Evolutionary conservation across 2,797 vertebrate genomes (phyloP).

Genomic region (Phyllotis vaccarum): DNA sequence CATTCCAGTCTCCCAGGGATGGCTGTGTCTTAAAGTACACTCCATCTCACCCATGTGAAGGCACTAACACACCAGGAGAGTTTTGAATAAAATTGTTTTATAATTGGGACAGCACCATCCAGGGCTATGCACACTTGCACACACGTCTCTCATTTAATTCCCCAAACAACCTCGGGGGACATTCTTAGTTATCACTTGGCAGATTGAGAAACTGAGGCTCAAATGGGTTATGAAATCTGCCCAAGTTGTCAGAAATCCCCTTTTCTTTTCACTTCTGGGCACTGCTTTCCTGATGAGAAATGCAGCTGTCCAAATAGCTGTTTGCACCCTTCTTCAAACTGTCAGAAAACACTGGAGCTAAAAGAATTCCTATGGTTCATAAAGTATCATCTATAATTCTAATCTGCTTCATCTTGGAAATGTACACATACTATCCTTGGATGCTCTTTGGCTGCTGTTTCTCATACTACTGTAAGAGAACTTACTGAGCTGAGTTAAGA

Average conservation of each 20-base stretch:
- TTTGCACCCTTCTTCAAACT: slow-evolving; percentile 43
- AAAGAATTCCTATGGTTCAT: not conserved
- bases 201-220: not conserved
- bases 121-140: not conserved
- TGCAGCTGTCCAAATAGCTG: not conserved
- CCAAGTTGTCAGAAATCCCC: not conserved
- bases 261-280: not conserved
- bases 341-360: slow-evolving; percentile 18
- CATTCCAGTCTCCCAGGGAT: not conserved
- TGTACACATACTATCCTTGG: not conserved
- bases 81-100: not conserved
- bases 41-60: not conserved
- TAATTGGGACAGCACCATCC: not conserved
- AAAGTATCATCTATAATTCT: not conserved
- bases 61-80: not conserved
- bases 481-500: not conserved
- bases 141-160: not conserved
- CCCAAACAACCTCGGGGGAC: not conserved
- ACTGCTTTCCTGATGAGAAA: not conserved
- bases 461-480: slow-evolving; percentile 22
- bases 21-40: not conserved
- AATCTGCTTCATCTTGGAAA: slow-evolving; percentile 28
- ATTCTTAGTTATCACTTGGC: not conserved
- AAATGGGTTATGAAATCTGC: not conserved
- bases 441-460: not conserved